phyloP scores from a whole-genome alignment of 2,797 vertebrate genomes.

The Morelia viridis region DNA sequence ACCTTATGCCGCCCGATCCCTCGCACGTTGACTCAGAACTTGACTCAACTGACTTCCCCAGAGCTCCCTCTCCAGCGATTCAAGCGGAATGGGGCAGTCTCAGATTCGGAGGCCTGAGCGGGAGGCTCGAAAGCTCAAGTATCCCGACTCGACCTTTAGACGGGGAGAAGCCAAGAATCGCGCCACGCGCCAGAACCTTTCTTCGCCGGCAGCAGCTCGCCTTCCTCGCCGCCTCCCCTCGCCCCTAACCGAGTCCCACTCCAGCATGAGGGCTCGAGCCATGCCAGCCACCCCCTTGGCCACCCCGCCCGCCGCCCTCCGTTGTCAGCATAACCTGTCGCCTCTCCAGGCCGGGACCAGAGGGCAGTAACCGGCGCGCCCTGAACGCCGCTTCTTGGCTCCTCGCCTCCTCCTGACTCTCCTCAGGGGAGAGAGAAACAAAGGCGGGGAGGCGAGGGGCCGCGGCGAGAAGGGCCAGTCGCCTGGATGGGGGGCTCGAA shows the following conservation, averaged over 20 bases:
- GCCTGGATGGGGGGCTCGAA: background rate
- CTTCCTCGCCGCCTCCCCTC: background rate
- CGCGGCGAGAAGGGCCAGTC: background rate
- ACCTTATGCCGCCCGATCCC: background rate
- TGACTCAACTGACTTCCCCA: too few species aligned
- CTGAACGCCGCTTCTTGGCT: background rate
- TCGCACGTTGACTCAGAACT: too few species aligned
- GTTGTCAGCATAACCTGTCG: background rate
- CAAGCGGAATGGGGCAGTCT: background rate
- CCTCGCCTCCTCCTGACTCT: background rate
- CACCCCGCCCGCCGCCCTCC: background rate
- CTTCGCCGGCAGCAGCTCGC: too few species aligned
- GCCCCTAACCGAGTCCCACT: too few species aligned
- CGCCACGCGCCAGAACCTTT: background rate
- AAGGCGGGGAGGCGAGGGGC: too few species aligned
- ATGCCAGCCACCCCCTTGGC: background rate
- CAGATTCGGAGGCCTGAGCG: background rate
- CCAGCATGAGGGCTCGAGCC: background rate
- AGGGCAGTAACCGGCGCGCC: background rate
- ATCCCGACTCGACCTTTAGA: background rate
- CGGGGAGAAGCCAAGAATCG: too few species aligned
- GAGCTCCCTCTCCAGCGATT: background rate
- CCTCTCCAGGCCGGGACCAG: background rate
- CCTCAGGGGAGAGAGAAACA: background rate
- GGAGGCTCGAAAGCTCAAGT: background rate